Evolutionary conservation across 2,797 vertebrate genomes (phyloP), one percentile per base, ranked within the genome.

Genomic region (Onychomys arenicola): DNA sequence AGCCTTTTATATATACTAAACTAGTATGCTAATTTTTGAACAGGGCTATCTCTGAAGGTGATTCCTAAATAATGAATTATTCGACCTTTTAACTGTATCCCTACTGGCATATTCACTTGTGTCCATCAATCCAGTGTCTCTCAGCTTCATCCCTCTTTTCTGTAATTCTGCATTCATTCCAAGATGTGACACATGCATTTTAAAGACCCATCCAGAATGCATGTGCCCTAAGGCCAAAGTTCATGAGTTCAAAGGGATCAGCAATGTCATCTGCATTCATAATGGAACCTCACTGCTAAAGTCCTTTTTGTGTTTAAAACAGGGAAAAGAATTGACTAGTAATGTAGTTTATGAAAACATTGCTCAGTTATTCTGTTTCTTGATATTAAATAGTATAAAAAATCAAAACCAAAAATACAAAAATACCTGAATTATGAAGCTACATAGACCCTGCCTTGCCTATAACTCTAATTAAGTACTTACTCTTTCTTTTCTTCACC

Each of bases 181-280:
- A 92, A 89, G 88, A 84, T 82, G 71, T 32, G 80, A 61, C 86
- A 92, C 63, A 34, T 76, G 92, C 92, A 97, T 97, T 97, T 98
- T 96, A 96, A 97, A 96, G 78, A 94, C 85, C 76, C 92, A 94
- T 95, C 69, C 83, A 75, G 90, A 96, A 96, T 86, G 86, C 40
- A 82, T 43, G 29, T 95, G 93, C 95, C 94, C 92, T 65, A 61
- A 89, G 90, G 95, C 93, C 96, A 97, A 96, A 97, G 95, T 97
- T 97, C 96, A 96, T 67, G 93, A 97, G 94, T 96, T 97, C 92
- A 96, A 95, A 96, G 92, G 61, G 86, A 96, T 96, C 90, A 61
- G 34, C 92, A 82, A n/a, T 71, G 89, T 81, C 89, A 93, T 49
- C 52, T 8, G 71, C 89, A 96, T 93, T 82, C 65, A 78, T 49